phyloP scores from a whole-genome alignment of 2,113 vertebrate species.

The Campylorhamphus procurvoides region DNA sequence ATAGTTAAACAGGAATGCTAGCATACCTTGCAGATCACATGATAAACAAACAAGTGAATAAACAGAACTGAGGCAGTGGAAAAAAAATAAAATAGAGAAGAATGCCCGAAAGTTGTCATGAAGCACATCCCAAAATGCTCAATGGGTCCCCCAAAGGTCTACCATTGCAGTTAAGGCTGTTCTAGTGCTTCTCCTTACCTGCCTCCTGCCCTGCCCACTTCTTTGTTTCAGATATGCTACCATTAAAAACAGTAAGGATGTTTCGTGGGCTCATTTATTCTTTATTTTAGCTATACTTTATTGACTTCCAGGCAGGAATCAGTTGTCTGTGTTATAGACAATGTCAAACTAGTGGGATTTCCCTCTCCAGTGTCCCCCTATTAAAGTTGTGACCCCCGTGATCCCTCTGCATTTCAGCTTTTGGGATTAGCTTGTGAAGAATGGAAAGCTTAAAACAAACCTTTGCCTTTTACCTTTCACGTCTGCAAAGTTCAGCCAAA shows the following conservation, averaged over 20 bases:
- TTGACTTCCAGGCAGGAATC: background rate
- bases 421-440: background rate
- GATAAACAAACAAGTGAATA: background rate
- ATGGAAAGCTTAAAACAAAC: background rate
- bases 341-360: background rate
- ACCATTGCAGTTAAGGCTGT: accelerated
- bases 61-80: background rate
- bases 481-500: background rate
- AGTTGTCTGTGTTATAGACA: background rate
- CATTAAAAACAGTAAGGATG: background rate
- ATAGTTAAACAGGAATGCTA: background rate
- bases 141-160: background rate
- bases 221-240: background rate
- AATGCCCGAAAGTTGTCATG: background rate
- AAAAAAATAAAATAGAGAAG: background rate
- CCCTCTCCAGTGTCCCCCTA: background rate
- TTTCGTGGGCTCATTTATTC: background rate
- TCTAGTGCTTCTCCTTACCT: background rate
- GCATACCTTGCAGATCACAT: background rate
- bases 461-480: background rate
- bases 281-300: background rate
- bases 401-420: background rate
- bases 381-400: background rate
- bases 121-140: background rate
- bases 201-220: accelerated